Conservation (phyloP, 2,888 invertebrate species). For the Andrena hattorfiana region DNA sequence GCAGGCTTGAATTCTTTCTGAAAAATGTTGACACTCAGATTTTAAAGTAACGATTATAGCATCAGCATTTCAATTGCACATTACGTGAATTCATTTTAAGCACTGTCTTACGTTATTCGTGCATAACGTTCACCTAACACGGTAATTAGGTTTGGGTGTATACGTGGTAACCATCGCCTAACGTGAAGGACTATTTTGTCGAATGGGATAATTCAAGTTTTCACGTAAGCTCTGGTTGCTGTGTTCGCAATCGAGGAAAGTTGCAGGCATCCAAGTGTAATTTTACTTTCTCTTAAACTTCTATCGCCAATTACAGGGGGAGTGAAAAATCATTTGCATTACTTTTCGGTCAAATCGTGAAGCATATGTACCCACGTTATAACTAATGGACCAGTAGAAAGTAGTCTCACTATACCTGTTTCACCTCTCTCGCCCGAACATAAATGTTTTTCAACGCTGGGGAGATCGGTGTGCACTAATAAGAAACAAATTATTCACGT, state of each 20-base stretch:
- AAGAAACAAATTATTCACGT: background rate
- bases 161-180: background rate
- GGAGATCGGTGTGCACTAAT: background rate
- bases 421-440: background rate
- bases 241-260: slow-evolving; percentile 18
- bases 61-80: no score
- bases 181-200: background rate
- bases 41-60: no score
- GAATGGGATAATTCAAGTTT: slow-evolving; percentile 18
- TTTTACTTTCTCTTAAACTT: slow-evolving; percentile 52
- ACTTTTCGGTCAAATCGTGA: slow-evolving; percentile 31
- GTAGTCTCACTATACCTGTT: slow-evolving; percentile 32
- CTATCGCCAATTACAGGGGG: background rate
- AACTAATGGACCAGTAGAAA: slow-evolving; percentile 32
- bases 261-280: slow-evolving; percentile 10
- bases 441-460: background rate
- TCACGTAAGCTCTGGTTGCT: slow-evolving; percentile 38
- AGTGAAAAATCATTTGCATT: slow-evolving; percentile 31
- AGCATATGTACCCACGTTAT: background rate
- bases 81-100: no score
- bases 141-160: background rate
- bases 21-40: no score
- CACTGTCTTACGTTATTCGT: no score
- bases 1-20: background rate
- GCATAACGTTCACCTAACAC: background rate